These are phyloP conservation scores for Scaptodrosophila lebanonensis DNA, from an alignment of 1,140 invertebrate species.

Conservation along the genomic window DNA sequence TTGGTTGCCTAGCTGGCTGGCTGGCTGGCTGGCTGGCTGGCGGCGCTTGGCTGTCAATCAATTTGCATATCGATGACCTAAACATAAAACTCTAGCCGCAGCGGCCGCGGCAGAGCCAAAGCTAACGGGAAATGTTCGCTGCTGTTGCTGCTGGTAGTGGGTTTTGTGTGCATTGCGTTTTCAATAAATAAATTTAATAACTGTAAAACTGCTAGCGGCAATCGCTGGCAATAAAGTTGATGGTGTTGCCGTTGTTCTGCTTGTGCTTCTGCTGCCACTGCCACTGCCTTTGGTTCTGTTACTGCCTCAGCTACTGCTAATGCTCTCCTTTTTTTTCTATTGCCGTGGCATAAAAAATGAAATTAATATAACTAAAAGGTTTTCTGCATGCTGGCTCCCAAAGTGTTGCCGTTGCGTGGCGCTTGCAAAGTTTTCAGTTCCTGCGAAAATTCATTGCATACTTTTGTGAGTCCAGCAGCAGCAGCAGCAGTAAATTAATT, in stretches of 20 bases:
- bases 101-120: neutral
- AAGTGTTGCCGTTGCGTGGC: too few species aligned
- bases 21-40: neutral
- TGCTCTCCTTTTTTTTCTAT: neutral
- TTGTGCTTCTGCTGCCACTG: slow-evolving; percentile 7
- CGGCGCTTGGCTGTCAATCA: slow-evolving; percentile 48
- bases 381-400: too few species aligned
- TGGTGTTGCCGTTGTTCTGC: neutral
- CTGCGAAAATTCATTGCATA: too few species aligned
- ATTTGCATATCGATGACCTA: slow-evolving; percentile 62
- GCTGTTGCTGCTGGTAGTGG: neutral
- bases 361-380: too few species aligned
- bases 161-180: slow-evolving; percentile 19
- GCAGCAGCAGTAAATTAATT: too few species aligned
- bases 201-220: slow-evolving; percentile 35
- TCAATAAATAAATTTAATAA: slow-evolving; percentile 70
- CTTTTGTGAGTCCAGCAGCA: too few species aligned
- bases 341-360: too few species aligned
- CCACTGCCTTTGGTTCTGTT: neutral
- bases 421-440: too few species aligned
- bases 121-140: slow-evolving; percentile 3
- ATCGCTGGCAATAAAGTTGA: slow-evolving; percentile 9
- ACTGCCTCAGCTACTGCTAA: neutral
- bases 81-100: slow-evolving; percentile 26
- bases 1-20: too few species aligned